These are phyloP conservation scores for Chaetodon trifasciatus DNA, from an alignment of 2,797 vertebrate genomes.

Conservation along the genomic window DNA sequence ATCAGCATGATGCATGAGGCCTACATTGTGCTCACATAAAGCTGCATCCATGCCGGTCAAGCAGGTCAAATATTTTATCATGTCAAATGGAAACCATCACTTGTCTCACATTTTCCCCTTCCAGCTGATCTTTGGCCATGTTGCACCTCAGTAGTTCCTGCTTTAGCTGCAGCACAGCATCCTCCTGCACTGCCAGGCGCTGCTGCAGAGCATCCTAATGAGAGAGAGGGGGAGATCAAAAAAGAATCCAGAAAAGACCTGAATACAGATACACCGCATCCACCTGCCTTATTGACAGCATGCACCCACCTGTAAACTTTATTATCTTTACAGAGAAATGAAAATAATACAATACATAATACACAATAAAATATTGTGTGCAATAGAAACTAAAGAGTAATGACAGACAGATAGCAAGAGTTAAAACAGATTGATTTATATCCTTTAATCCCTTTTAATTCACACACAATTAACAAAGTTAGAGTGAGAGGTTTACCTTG, in stretches of 20 bases:
- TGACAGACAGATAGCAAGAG: conserved; percentile 3
- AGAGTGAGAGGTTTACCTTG: conserved; percentile 89
- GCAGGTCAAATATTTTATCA: conserved; percentile 47
- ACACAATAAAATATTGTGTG: background rate
- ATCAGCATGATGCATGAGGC: conserved; percentile 19
- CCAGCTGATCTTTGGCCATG: conserved; percentile 96
- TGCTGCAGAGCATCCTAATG: conserved; percentile 97
- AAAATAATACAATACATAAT: background rate
- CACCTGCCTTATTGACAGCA: conserved; percentile 34
- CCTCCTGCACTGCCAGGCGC: conserved; percentile 93
- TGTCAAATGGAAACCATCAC: conserved; percentile 61
- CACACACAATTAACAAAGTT: conserved; percentile 27
- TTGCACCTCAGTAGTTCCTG: conserved; percentile 95
- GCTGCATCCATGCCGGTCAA: conserved; percentile 24
- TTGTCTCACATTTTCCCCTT: conserved; percentile 94
- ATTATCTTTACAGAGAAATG: conserved; percentile 4
- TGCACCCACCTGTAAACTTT: conserved; percentile 1
- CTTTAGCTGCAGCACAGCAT: conserved; percentile 94
- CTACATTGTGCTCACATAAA: conserved; percentile 23
- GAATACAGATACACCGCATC: conserved; percentile 51
- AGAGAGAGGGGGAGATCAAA: conserved; percentile 66
- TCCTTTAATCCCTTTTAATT: conserved; percentile 55
- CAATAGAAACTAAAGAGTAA: conserved; percentile 16
- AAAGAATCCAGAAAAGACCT: conserved; percentile 44
- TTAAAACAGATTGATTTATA: conserved; percentile 34